Evolutionary conservation across 2,888 invertebrate species (phyloP).

Genomic region (Volucella inanis): DNA sequence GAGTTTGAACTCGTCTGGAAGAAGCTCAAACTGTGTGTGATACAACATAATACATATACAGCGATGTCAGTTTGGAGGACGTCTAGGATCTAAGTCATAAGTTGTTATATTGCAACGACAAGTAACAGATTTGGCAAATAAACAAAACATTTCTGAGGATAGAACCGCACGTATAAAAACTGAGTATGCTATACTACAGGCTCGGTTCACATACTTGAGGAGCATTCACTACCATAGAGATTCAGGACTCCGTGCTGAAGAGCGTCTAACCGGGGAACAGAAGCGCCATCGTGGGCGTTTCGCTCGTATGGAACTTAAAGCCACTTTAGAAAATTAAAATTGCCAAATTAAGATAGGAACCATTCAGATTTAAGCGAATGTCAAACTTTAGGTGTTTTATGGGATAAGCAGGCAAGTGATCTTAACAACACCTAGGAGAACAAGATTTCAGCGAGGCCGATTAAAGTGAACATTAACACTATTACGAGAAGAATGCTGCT

Average conservation of each 20-base stretch:
- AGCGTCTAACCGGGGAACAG: too few relatives aligned
- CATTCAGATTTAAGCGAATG: conserved; percentile 87
- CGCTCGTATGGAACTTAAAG: conserved; percentile 92
- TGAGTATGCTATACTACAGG: conserved; percentile 95
- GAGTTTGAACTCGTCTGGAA: conserved; percentile 95
- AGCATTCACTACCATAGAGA: conserved; percentile 89
- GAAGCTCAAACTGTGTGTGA: conserved; percentile 96
- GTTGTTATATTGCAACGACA: conserved; percentile 96
- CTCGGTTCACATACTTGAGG: conserved; percentile 95
- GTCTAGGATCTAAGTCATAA: conserved; percentile 97
- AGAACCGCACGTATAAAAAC: conserved; percentile 94
- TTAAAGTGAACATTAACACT: too few relatives aligned
- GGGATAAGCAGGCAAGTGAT: conserved; percentile 86
- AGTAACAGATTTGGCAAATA: conserved; percentile 94
- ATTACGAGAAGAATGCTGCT: conserved; percentile 83
- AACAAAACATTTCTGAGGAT: conserved; percentile 93
- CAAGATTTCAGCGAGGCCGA: conserved; percentile 85
- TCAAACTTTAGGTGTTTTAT: conserved; percentile 85
- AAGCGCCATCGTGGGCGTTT: conserved; percentile 93
- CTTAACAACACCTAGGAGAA: conserved; percentile 84
- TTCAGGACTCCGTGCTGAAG: conserved; percentile 90
- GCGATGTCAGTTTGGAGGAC: conserved; percentile 96
- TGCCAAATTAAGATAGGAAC: conserved; percentile 88
- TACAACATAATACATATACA: conserved; percentile 97
- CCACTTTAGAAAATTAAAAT: conserved; percentile 90